Evolutionary conservation across 2,113 vertebrate species (phyloP).

Genomic region (Pachypanchax playfairii): DNA sequence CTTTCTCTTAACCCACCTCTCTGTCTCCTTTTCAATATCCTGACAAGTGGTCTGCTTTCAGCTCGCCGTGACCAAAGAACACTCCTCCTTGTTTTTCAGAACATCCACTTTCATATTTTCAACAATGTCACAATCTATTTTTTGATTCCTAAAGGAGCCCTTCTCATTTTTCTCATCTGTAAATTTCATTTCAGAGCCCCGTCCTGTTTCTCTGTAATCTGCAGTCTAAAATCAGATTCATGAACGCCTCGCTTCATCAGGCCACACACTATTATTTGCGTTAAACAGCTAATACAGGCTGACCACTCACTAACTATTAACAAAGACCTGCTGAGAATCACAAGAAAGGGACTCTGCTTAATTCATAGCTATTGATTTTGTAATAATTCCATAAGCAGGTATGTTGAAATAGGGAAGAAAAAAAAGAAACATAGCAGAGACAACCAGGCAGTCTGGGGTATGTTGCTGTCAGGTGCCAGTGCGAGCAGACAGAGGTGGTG

Average conservation of each 20-base stretch:
- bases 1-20: constrained; percentile 52
- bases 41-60: constrained; percentile 69
- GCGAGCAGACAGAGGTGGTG: constrained; percentile 70
- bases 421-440: constrained; percentile 59
- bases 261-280: constrained; percentile 44
- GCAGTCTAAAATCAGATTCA: constrained; percentile 33
- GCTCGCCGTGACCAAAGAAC: constrained; percentile 46
- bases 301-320: neutral
- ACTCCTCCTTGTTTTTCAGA: constrained; percentile 63
- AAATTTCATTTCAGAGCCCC: constrained; percentile 40
- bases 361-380: constrained; percentile 53
- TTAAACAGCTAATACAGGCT: constrained; percentile 27
- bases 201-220: constrained; percentile 38
- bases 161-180: constrained; percentile 25
- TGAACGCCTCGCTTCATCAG: constrained; percentile 42
- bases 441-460: constrained; percentile 55
- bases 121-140: constrained; percentile 60
- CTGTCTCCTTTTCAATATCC: constrained; percentile 65
- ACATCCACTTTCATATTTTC: constrained; percentile 68
- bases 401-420: constrained; percentile 49
- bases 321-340: constrained; percentile 2
- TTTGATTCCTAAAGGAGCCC: constrained; percentile 57
- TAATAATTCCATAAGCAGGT: constrained; percentile 61
- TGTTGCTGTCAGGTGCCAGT: constrained; percentile 73
- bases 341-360: constrained; percentile 30